Percentiles rank a stretch among this genome's conserved stretches.
phyloP scores from a whole-genome alignment of 2,888 invertebrate species.

The Apamea anceps region DNA sequence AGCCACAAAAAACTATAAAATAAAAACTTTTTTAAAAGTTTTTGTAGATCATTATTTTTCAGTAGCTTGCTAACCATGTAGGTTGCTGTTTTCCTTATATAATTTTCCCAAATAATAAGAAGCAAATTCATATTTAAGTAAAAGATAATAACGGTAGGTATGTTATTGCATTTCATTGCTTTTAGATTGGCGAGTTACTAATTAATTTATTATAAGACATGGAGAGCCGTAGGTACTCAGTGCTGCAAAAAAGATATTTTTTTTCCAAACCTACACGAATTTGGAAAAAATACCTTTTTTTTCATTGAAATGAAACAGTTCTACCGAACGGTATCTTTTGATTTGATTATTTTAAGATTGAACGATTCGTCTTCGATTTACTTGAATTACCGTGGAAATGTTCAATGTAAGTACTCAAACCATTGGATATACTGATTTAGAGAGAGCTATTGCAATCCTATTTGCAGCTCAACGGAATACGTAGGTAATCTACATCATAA shows the following conservation, averaged over 20 bases:
- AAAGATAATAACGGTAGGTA: background rate
- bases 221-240: too few species aligned
- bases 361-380: background rate
- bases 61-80: background rate
- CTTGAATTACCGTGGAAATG: conserved; percentile 9
- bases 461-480: conserved; percentile 23
- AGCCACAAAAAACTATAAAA: too few species aligned
- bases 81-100: background rate
- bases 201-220: background rate
- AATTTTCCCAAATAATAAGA: background rate
- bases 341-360: background rate
- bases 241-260: background rate
- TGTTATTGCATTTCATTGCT: background rate
- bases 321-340: background rate
- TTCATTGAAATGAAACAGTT: background rate
- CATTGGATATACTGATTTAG: background rate
- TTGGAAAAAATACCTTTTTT: background rate
- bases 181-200: background rate
- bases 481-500: conserved; percentile 31
- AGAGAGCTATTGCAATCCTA: background rate
- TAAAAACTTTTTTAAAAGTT: too few species aligned
- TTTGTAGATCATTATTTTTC: conserved; percentile 14
- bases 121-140: background rate
- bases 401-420: conserved; percentile 1
- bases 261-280: background rate